Percentiles rank a stretch among this genome's conserved stretches.
phyloP scores from a whole-genome alignment of 2,113 vertebrate genomes.

The Psophia crepitans region DNA sequence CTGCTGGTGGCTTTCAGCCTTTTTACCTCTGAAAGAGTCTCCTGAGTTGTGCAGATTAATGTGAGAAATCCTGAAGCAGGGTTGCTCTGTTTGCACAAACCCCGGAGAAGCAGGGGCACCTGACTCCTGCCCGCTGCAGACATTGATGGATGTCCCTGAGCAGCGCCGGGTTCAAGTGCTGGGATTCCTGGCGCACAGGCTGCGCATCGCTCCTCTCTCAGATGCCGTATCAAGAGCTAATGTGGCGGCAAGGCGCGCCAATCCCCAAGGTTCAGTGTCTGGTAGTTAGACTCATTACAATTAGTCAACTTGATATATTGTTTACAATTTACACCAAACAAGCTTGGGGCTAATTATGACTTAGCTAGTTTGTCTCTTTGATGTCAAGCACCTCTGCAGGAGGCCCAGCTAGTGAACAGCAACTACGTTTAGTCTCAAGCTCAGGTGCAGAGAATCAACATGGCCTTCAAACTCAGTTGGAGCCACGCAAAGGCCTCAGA shows the following conservation, averaged over 20 bases:
- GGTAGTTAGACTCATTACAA: constrained; percentile 61
- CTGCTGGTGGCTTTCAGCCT: background rate
- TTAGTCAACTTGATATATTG: constrained; percentile 72
- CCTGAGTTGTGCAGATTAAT: background rate
- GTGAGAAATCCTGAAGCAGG: background rate
- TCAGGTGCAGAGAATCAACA: constrained; percentile 17
- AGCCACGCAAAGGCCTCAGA: background rate
- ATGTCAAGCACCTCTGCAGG: constrained; percentile 55
- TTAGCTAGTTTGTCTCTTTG: constrained; percentile 66
- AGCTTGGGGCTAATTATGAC: constrained; percentile 66
- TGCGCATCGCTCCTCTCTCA: background rate
- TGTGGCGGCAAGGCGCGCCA: background rate
- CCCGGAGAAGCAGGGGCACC: background rate
- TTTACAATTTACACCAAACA: constrained; percentile 68
- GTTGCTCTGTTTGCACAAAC: background rate
- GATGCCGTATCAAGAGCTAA: background rate
- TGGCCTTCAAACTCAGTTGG: background rate
- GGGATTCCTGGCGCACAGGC: background rate
- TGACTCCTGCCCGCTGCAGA: background rate
- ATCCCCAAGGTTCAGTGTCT: constrained; percentile 37
- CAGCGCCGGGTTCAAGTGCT: constrained; percentile 23
- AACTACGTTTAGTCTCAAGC: background rate
- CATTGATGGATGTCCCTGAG: background rate
- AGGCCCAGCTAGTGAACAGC: constrained; percentile 10
- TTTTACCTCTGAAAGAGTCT: background rate